Base-by-base conservation (phyloP, 2,113 vertebrate genomes). In the Ammodramus savannarum region DNA sequence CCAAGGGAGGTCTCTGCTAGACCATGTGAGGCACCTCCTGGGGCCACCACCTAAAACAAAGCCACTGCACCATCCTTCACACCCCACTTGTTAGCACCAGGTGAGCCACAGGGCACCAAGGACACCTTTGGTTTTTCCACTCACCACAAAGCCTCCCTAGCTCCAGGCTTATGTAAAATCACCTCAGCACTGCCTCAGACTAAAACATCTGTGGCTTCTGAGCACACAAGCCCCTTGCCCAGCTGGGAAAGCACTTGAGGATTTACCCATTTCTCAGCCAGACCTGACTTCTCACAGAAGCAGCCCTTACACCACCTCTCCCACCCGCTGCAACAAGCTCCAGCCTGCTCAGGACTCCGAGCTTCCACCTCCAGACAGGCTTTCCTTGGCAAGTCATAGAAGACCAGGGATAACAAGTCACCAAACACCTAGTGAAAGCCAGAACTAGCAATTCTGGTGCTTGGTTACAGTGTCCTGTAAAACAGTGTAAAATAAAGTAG, bases 21-120 rank as follows among this genome's bases (percentile, higher is more conserved):
- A 43, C 8, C 23, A 10, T 0, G 1, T 10, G 9, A 1, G 6
- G 12, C 8, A 20, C 9, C 21, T 52, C 52, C 41, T 16, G 3
- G 25, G 34, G 18, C 22, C 11, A 71, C 29, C 36, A 52, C 2
- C 13, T n/a, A 17, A 39, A 85, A 11, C 10, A 52, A 52, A 95
- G 73, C n/a, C 55, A 43, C 18, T 7, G 16, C 38, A 59, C 5
- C 39, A 25, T 11, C 62, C 11, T n/a, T 38, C 74, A 38, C 0
- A 1, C 15, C 21, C 25, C 38, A 7, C 25, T 7, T 10, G 3
- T 4, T 67, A 72, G 32, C 7, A 0, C 3, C 0, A 9, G 13
- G 4, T 20, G 15, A 81, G 25, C 31, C 82, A 54, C 0, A 4
- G 11, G 15, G 16, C n/a, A n/a, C 36, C 1, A 1, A 63, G 22